A percentile compares a stretch with the other conserved stretches of the same genome.
These are phyloP conservation scores for Actinemys pallida DNA, from an alignment of 2,113 vertebrate genomes.

Conservation along the genomic window DNA sequence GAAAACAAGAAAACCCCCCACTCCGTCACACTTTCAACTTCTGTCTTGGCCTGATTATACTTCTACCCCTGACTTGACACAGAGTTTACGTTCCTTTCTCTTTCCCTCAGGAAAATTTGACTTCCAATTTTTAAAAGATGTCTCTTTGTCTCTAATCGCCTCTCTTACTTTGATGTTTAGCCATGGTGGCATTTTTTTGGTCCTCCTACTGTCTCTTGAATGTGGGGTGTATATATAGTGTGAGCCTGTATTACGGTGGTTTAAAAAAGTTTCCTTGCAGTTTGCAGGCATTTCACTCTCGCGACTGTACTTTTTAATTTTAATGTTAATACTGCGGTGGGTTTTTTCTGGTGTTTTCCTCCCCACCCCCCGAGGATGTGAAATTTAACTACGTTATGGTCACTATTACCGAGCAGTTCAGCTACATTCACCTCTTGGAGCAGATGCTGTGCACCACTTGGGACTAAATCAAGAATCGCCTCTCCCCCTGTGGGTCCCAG, in stretches of 20 bases:
- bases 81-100: background rate
- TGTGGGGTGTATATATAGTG: background rate
- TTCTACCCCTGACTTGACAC: background rate
- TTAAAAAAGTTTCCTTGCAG: background rate
- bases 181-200: background rate
- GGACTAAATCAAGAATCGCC: background rate
- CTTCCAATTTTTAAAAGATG: background rate
- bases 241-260: background rate
- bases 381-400: background rate
- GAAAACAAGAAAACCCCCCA: too few relatives aligned
- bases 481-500: background rate
- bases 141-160: background rate
- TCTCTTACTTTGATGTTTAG: background rate
- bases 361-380: too few relatives aligned
- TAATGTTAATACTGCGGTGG: too few relatives aligned
- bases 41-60: background rate
- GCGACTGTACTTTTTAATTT: background rate
- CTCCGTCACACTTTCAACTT: background rate
- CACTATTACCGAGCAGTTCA: background rate
- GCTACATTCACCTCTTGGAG: background rate
- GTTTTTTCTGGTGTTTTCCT: too few relatives aligned
- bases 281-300: background rate
- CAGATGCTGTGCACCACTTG: background rate
- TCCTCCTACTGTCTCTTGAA: background rate
- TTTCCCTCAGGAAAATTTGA: background rate